Evolutionary conservation across 2,888 invertebrate genomes (phyloP).

Genomic region (Acrobasis consociella): DNA sequence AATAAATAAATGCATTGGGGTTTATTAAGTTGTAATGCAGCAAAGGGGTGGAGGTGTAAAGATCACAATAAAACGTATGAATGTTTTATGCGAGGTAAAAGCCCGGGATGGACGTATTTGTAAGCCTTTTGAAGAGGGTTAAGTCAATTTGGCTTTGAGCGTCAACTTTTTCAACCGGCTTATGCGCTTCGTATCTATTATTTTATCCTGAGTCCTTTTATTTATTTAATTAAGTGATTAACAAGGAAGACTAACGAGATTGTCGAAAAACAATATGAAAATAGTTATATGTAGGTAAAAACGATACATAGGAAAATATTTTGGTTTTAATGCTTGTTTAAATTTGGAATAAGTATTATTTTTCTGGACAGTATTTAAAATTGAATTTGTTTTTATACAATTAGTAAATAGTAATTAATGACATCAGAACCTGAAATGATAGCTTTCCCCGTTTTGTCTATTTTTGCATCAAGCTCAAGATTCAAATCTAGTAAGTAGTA

Average conservation of each 20-base stretch:
- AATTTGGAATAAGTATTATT: too few species aligned
- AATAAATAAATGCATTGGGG: background rate
- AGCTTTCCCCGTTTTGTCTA: background rate
- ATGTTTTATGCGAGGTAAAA: slow-evolving; percentile 76
- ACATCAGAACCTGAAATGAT: background rate
- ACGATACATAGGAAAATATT: too few species aligned
- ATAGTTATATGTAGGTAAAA: background rate
- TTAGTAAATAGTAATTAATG: too few species aligned
- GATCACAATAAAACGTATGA: slow-evolving; percentile 73
- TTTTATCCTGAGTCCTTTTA: slow-evolving; percentile 29
- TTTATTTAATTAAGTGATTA: background rate
- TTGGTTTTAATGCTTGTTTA: too few species aligned
- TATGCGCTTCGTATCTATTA: slow-evolving; percentile 44
- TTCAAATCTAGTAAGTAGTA: slow-evolving; percentile 23
- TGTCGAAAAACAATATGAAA: too few species aligned
- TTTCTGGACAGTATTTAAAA: too few species aligned
- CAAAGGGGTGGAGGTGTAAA: slow-evolving; percentile 59
- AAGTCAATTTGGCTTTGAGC: slow-evolving; percentile 73
- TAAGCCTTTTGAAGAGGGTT: slow-evolving; percentile 79
- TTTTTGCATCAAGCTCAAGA: background rate
- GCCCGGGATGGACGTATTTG: slow-evolving; percentile 69
- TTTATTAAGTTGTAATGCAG: slow-evolving; percentile 29
- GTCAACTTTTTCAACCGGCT: slow-evolving; percentile 73
- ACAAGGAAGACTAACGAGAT: too few species aligned
- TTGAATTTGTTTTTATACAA: too few species aligned